Conservation (phyloP, 2,797 vertebrate genomes). For the Myotis planiceps region DNA sequence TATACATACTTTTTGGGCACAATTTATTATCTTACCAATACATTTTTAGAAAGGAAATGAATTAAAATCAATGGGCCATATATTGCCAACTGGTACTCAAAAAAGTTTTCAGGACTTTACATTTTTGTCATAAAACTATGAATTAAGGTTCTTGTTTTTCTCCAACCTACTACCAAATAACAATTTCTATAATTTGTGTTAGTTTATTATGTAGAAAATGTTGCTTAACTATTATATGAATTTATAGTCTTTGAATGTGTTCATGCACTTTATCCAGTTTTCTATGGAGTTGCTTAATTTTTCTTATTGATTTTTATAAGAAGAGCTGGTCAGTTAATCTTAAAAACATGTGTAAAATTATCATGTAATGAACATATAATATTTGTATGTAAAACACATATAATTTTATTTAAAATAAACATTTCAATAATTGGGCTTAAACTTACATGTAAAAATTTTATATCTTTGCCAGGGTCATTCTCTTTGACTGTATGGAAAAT, state of each 20-base stretch:
- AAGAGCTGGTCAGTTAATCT: not conserved
- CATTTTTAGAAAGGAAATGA: not conserved
- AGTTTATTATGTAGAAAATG: not conserved
- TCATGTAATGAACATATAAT: not conserved
- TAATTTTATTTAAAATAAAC: not conserved
- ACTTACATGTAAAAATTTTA: not conserved
- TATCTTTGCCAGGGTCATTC: conserved; percentile 50
- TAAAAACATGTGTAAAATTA: not conserved
- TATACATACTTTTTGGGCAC: not conserved
- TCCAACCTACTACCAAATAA: not conserved
- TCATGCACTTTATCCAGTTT: not conserved
- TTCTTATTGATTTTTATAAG: not conserved
- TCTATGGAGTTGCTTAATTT: not conserved
- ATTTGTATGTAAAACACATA: not conserved
- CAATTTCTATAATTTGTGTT: not conserved
- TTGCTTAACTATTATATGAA: not conserved
- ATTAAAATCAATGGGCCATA: not conserved
- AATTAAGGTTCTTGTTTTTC: not conserved
- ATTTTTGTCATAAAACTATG: not conserved
- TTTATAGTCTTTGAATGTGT: not conserved
- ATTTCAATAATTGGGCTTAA: not conserved
- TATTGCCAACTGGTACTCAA: not conserved
- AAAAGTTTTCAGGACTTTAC: not conserved
- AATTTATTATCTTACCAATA: not conserved
- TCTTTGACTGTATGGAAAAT: not conserved